Base-by-base conservation (phyloP, 2,888 invertebrate species). In the Drosophila falleni region DNA sequence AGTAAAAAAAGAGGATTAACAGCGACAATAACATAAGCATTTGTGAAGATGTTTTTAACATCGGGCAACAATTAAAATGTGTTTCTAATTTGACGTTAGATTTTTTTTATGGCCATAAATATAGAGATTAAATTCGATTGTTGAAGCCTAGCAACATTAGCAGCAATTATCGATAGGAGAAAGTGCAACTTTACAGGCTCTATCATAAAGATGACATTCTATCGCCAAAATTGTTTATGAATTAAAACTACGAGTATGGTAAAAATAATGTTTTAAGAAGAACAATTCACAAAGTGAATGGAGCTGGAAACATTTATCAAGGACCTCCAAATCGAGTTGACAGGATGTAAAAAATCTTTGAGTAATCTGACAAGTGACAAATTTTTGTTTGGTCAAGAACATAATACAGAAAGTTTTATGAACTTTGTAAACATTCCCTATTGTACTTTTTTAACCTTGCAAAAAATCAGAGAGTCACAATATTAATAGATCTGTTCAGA, bases 1-100 rank as follows among this genome's bases (percentile, higher is more conserved):
- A 29, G 16, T 9, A 19, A 39, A 42, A 71, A 66, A 61, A 65
- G 71, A 41, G 37, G 42, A 50, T 50, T 55, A 44, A 67, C 62
- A 67, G 47, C 23, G 33, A 13, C 33, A 35, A 33, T 31, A 29
- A 13, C 29, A 31, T 16, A 15, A 35, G n/a, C 33, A 37, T 47
- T 23, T 15, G 33, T 19, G 19, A 1, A 29, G 13, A 15, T 54
- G 53, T 33, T 42, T 42, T 23, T 42, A 31, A 33, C 31, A 31
- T n/a, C 13, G 5, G n/a, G 3, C 11, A 13, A 10, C 2, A 16
- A 41, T 53, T 29, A 29, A 41, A 41, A 54, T 26, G 8, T 16
- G 8, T 16, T 26, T 29, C 23, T 16, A 26, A 39, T 15, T 39
- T 39, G 15, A 39, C 9, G 15, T 1, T 9, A 39, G 8, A 29